phyloP scores from a whole-genome alignment of 2,888 invertebrate species.

The Cryptus viduatorius region DNA sequence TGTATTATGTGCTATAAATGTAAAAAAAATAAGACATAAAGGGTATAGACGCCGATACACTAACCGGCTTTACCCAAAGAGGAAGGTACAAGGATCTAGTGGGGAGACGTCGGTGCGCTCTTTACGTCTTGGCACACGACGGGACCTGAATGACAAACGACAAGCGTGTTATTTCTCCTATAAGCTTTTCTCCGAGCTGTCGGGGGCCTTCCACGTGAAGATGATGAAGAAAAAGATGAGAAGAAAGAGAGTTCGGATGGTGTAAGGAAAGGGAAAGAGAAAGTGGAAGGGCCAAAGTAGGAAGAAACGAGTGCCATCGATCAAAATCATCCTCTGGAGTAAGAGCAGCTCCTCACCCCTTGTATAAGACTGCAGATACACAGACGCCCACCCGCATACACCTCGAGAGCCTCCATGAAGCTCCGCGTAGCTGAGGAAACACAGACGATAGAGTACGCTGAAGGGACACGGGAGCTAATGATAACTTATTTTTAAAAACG shows the following conservation, averaged over 20 bases:
- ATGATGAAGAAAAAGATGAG: constrained; percentile 62
- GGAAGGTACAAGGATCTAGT: constrained; percentile 9
- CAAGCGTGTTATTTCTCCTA: constrained; percentile 65
- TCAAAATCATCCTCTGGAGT: constrained; percentile 71
- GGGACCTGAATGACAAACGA: constrained; percentile 67
- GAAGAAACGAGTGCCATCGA: constrained; percentile 71
- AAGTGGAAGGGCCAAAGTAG: constrained; percentile 36
- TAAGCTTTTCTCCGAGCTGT: constrained; percentile 55
- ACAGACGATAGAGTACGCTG: background rate
- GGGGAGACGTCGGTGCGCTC: constrained; percentile 28
- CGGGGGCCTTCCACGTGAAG: constrained; percentile 31
- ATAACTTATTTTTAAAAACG: constrained; percentile 70
- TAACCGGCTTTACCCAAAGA: background rate
- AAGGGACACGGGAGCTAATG: constrained; percentile 61
- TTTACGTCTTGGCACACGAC: constrained; percentile 43
- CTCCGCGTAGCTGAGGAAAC: background rate
- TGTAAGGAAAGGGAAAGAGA: constrained; percentile 37
- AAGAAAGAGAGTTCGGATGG: constrained; percentile 15
- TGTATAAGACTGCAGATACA: constrained; percentile 10
- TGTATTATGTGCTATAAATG: background rate
- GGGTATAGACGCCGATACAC: constrained; percentile 17
- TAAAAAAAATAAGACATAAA: background rate
- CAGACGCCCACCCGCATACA: constrained; percentile 1
- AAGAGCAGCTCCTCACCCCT: constrained; percentile 10
- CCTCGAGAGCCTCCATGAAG: constrained; percentile 12